These are phyloP conservation scores for Heteromormyrus szaboi DNA, from an alignment of 2,797 vertebrate genomes.

Conservation along the genomic window DNA sequence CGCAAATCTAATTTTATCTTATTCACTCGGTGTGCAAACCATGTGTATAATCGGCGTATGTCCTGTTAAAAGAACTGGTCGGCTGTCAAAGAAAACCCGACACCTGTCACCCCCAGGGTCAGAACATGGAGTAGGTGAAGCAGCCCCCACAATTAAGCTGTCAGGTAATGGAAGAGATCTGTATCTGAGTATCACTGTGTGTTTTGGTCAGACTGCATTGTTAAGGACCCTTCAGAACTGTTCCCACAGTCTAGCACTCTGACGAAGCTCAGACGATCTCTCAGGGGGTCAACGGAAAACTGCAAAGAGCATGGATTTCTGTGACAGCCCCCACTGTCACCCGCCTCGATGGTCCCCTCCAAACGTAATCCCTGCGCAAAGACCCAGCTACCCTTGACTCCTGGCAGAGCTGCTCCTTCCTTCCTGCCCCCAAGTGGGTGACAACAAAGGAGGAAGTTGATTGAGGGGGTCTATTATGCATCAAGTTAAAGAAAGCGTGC, in stretches of 20 bases:
- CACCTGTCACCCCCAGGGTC: neutral
- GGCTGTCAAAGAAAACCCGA: neutral
- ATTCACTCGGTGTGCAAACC: neutral
- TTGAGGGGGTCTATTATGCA: constrained; percentile 99
- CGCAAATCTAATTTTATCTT: neutral
- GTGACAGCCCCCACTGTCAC: neutral
- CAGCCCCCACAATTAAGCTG: neutral
- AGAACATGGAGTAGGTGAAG: neutral
- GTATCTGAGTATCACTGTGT: neutral
- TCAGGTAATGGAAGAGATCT: neutral
- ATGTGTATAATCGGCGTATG: neutral
- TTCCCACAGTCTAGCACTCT: neutral
- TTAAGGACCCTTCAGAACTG: neutral
- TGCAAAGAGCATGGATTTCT: neutral
- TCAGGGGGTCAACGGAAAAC: neutral
- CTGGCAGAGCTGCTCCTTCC: constrained; percentile 36
- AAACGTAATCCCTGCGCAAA: constrained; percentile 44
- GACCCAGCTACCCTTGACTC: constrained; percentile 87
- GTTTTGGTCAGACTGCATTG: neutral
- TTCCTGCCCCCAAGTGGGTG: constrained; percentile 69
- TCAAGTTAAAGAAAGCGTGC: constrained; percentile 97
- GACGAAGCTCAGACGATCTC: neutral
- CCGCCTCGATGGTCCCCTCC: neutral
- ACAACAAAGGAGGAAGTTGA: constrained; percentile 91
- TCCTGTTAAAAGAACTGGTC: neutral